phyloP scores from a whole-genome alignment of 1,140 invertebrate genomes.

The Papilio machaon region DNA sequence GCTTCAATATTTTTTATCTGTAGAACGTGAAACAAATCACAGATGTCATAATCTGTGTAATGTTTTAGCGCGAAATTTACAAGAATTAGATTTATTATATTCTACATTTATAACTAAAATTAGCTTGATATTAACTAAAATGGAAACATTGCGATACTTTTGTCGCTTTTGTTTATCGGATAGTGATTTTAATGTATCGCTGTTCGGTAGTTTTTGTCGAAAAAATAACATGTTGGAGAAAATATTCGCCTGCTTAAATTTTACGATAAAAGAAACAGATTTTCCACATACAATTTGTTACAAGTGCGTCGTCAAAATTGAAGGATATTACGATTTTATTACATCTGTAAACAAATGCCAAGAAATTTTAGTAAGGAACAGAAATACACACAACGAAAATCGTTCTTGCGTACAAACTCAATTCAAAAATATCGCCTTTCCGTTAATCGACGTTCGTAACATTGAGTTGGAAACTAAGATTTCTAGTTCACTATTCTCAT shows the following conservation, averaged over 20 bases:
- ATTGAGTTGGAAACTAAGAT: conserved; percentile 57
- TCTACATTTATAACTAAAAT: conserved; percentile 20
- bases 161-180: conserved; percentile 72
- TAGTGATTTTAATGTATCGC: conserved; percentile 68
- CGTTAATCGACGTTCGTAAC: conserved; percentile 61
- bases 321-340: conserved; percentile 69
- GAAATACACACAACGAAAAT: conserved; percentile 19
- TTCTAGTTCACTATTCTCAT: conserved; percentile 73
- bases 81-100: conserved; percentile 13
- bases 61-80: conserved; percentile 54
- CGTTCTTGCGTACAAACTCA: conserved; percentile 64
- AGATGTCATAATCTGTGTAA: conserved; percentile 31
- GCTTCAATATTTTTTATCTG: conserved; percentile 35
- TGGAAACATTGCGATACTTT: conserved; percentile 64
- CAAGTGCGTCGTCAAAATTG: conserved; percentile 70
- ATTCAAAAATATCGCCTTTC: conserved; percentile 68
- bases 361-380: conserved; percentile 45
- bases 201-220: conserved; percentile 64
- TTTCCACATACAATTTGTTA: conserved; percentile 65
- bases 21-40: conserved; percentile 1
- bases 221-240: conserved; percentile 68
- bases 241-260: conserved; percentile 67
- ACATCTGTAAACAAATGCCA: conserved; percentile 66
- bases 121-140: conserved; percentile 46
- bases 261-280: conserved; percentile 68